Percentiles rank a stretch among this genome's conserved stretches.
These are phyloP conservation scores for human (Homo sapiens) DNA, from an alignment of 2,113 vertebrate genomes.

Conservation along the genomic window DNA sequence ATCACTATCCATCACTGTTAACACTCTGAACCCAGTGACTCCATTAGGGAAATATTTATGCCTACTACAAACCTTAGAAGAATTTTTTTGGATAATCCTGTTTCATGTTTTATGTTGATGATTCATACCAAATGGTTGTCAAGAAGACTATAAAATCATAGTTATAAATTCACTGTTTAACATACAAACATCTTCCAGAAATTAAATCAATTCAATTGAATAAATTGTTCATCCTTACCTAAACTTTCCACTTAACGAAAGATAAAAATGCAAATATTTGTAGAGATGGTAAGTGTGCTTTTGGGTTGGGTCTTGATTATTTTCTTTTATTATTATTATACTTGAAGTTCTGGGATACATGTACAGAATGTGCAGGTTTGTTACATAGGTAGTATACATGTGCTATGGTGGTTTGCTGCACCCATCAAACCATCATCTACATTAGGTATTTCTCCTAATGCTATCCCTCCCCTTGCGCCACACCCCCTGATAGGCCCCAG, in stretches of 20 bases:
- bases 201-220: background rate
- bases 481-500: too few relatives aligned
- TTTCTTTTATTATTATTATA: too few relatives aligned
- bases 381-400: too few relatives aligned
- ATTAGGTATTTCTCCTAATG: too few relatives aligned
- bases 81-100: background rate
- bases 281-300: background rate
- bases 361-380: too few relatives aligned
- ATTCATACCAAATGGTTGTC: background rate
- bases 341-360: too few relatives aligned
- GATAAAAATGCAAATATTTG: background rate
- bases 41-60: background rate
- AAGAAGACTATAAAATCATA: background rate
- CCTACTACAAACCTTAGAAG: background rate
- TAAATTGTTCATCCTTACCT: background rate
- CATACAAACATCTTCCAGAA: background rate
- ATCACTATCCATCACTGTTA: background rate
- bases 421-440: too few relatives aligned
- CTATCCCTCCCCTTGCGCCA: too few relatives aligned
- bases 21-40: background rate
- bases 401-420: too few relatives aligned
- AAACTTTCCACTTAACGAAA: background rate
- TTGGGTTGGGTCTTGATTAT: background rate
- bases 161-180: background rate
- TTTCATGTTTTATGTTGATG: background rate